Base-by-base conservation (phyloP, 1,140 invertebrate genomes). In the Cecropterus lyciades region DNA sequence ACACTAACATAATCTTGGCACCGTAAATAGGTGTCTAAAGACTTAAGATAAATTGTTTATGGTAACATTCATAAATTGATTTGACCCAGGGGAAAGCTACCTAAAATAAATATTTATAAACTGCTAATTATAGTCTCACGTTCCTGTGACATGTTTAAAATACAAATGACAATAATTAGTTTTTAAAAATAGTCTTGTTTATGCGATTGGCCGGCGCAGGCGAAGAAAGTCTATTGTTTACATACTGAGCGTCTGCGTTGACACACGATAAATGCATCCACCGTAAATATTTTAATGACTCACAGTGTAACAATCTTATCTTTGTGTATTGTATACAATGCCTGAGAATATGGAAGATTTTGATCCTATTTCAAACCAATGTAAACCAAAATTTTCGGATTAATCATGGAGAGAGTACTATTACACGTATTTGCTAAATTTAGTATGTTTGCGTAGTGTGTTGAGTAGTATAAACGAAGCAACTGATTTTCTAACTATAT, bases 181-280 rank as follows among this genome's bases (percentile, higher is more conserved):
- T 56, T 56, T 56, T 43, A 56, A 43, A 56, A 56, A 56, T 56
- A 56, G 37, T 14, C 24, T 42, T 56, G 53, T 56, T 56, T 43
- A 56, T 43, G 37, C 37, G 33, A 42, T 4, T 16, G 30, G 8
- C 15, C 24, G 0, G 27, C 37, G 40, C 10, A 17, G n/a, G 13
- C 46, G 46, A 3, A 11, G 53, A 43, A 20, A 43, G 37, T 55
- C 33, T 15, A 56, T 56, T 56, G 53, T 56, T 56, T 43, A 56
- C 37, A 56, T 43, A 42, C 40, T 43, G 15, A 24, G 16, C 16
- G n/a, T n/a, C n/a, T n/a, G 33, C 10, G 20, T 40, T 55, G 33
- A 56, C 17, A 56, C 53, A 56, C 40, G 53, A 43, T 43, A 55
- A 40, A 56, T 43, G 40, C 37, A 56, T 43, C 16, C 53, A 37